phyloP scores from a whole-genome alignment of 2,113 vertebrate species.

The Gasterosteus aculeatus region DNA sequence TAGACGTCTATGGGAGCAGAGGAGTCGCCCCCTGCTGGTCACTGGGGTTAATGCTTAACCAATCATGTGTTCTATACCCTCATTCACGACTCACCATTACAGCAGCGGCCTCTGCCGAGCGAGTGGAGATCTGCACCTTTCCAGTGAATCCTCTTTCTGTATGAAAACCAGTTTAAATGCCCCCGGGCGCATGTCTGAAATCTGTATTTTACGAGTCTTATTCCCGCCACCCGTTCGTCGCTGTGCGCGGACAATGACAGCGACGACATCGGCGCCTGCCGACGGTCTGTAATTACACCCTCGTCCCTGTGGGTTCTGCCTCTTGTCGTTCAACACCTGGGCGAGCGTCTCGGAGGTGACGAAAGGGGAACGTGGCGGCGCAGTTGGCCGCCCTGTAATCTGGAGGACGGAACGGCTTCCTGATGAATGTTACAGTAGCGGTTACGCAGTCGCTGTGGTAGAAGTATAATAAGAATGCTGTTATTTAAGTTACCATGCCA shows the following conservation, averaged over 20 bases:
- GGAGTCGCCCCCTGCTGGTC: too few species aligned
- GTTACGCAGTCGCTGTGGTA: conserved; percentile 4
- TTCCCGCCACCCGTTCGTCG: conserved; percentile 7
- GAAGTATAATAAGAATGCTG: neutral
- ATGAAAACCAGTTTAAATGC: neutral
- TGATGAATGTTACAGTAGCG: conserved; percentile 36
- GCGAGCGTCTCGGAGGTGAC: conserved; percentile 51
- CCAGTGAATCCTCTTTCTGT: too few species aligned
- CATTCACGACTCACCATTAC: neutral
- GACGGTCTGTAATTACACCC: conserved; percentile 47
- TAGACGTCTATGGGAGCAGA: too few species aligned
- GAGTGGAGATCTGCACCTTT: too few species aligned
- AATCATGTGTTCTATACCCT: too few species aligned
- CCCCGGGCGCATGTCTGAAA: neutral
- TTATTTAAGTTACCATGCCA: neutral
- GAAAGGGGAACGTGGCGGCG: conserved; percentile 46
- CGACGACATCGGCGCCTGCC: conserved; percentile 35
- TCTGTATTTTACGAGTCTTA: neutral
- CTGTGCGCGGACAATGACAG: conserved; percentile 53
- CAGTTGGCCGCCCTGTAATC: conserved; percentile 60
- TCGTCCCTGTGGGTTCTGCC: neutral
- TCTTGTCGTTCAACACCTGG: conserved; percentile 53
- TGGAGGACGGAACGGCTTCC: conserved; percentile 50
- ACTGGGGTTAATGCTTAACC: too few species aligned
- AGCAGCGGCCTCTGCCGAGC: too few species aligned